Percentiles rank a stretch among this genome's conserved stretches.
These are phyloP conservation scores for Corythucha ciliata DNA, from an alignment of 2,888 invertebrate genomes.

Conservation along the genomic window DNA sequence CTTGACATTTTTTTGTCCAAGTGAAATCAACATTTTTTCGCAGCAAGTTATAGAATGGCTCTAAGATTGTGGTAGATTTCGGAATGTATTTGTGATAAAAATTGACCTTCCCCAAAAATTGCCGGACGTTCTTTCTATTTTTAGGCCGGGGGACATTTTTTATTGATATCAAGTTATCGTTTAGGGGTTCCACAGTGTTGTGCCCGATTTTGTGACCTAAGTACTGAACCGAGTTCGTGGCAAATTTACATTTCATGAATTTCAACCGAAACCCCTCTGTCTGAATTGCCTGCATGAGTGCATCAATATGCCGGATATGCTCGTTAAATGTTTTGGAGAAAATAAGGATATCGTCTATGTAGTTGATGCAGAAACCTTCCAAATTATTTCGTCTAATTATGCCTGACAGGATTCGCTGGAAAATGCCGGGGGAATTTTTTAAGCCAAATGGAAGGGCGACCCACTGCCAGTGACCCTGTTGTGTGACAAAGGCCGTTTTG, in stretches of 20 bases:
- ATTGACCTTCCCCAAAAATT: constrained; percentile 15
- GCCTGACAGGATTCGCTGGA: constrained; percentile 1
- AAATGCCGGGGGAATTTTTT: constrained; percentile 9
- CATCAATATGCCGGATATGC: constrained; percentile 10
- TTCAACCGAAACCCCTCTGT: constrained; percentile 17
- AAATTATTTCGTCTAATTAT: constrained; percentile 3
- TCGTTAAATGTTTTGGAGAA: constrained; percentile 18
- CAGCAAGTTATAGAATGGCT: constrained; percentile 13
- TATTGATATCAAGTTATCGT: constrained; percentile 12
- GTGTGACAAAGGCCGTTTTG: too few relatives aligned
- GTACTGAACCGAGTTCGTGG: too few relatives aligned
- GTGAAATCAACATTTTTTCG: constrained; percentile 10
- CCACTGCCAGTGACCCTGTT: not conserved
- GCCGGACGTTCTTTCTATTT: not conserved
- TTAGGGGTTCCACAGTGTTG: constrained; percentile 3
- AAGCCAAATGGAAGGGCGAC: constrained; percentile 8
- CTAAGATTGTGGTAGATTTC: constrained; percentile 4
- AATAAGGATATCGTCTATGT: constrained; percentile 20
- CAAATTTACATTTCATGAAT: constrained; percentile 16
- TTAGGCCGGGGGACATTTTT: constrained; percentile 9
- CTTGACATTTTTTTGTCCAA: constrained; percentile 10
- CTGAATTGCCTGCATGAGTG: constrained; percentile 9
- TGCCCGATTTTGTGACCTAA: constrained; percentile 12
- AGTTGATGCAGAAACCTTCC: constrained; percentile 1
- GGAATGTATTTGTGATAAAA: constrained; percentile 14